Percentiles rank a stretch among this genome's conserved stretches.
These are phyloP conservation scores for Platycercus adscitus DNA, from an alignment of 2,113 vertebrate genomes.

Conservation along the genomic window DNA sequence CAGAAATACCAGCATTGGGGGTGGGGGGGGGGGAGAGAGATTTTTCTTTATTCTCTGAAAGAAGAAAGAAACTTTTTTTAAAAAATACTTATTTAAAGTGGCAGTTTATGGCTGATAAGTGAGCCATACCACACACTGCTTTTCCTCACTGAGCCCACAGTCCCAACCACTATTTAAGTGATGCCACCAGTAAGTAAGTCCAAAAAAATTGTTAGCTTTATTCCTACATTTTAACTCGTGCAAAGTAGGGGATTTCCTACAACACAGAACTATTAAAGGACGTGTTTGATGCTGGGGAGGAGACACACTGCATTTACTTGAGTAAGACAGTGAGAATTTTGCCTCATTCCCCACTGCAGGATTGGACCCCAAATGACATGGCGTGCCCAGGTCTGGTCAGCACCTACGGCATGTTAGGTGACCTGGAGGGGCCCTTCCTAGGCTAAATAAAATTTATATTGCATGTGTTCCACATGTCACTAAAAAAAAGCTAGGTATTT, in stretches of 20 bases:
- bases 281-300: rapidly evolving
- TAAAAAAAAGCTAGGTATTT: neutral
- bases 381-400: neutral
- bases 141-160: rapidly evolving
- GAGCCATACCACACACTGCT: rapidly evolving
- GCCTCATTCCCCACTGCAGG: neutral
- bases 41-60: rapidly evolving
- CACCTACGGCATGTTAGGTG: rapidly evolving
- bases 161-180: rapidly evolving
- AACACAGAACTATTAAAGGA: no score
- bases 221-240: neutral
- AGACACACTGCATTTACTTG: rapidly evolving
- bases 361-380: rapidly evolving
- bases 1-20: no score
- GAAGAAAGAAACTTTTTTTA: neutral
- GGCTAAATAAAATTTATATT: rapidly evolving
- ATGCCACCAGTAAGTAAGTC: rapidly evolving
- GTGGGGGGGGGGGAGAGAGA: rapidly evolving
- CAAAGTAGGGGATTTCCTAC: neutral
- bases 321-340: neutral
- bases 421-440: neutral
- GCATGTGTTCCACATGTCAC: neutral
- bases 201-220: rapidly evolving
- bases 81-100: neutral
- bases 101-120: neutral